Conservation (phyloP, 2,113 vertebrate genomes). For the Plecturocebus donacophilus region DNA sequence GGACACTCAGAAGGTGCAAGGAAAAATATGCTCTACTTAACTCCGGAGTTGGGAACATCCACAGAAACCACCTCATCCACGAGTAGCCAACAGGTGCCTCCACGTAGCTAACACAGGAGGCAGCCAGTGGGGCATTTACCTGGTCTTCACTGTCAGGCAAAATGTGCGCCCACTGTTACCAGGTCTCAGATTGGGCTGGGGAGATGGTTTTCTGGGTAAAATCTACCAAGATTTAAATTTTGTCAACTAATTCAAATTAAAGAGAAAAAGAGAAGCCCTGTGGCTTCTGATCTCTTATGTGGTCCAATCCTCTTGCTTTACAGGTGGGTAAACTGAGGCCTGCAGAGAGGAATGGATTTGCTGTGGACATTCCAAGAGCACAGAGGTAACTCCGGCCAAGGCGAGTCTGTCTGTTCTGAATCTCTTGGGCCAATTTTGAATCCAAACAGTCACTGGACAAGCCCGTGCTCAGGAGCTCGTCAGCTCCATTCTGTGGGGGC, state of each 20-base stretch:
- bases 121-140: neutral
- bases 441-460: neutral
- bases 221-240: neutral
- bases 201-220: neutral
- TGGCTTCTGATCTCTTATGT: neutral
- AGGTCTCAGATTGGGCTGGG: neutral
- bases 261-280: neutral
- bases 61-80: fast-evolving
- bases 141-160: fast-evolving
- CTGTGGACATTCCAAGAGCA: neutral
- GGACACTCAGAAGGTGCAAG: neutral
- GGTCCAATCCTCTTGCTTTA: neutral
- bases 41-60: neutral
- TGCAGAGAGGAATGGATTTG: neutral
- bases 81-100: neutral
- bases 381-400: neutral
- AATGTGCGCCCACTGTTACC: neutral
- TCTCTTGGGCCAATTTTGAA: neutral
- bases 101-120: neutral
- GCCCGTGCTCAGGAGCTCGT: neutral
- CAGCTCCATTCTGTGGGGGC: fast-evolving
- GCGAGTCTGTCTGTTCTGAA: neutral
- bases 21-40: neutral
- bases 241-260: neutral
- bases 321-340: neutral